Evolutionary conservation across 2,888 invertebrate genomes (phyloP), one percentile per base, ranked within the genome.

Genomic region (Augiades crinisus): DNA sequence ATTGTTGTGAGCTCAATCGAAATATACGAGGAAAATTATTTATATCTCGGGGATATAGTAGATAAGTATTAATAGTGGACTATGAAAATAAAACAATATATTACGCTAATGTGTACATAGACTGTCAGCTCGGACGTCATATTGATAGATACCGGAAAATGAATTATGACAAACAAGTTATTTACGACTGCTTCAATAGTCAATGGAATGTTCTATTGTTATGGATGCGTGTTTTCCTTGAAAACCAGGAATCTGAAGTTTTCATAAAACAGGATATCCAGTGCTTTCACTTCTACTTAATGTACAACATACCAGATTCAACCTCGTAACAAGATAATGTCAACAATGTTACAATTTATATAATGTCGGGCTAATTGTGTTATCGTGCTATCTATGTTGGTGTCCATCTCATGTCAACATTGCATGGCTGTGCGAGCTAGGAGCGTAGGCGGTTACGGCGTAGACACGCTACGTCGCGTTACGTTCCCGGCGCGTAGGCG

Each of bases 401-500:
- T 24, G n/a, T 5, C n/a, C 24, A 24, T 8, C 24, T 19, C 3
- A 24, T 24, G 24, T 5, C 24, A 30, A 30, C 10, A 30, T 5
- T 24, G 24, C 3, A 8, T n/a, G n/a, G 22, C 6, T 24, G 3
- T 10, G 10, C 30, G 30, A 30, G n/a, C 16, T 4, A n/a, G 30
- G 3, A 19, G 47, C 49, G 49, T 41, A 41, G 41, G 41, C 4
- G 43, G 41, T 22, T 50, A 50, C 49, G 43, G 27, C 49, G 49
- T 50, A 50, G 49, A 41, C 49, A 14, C 50, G 14, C 34, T 34
- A 24, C 49, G 49, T 13, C 4, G 22, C 33, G 40, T 16, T 27
- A 43, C 34, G 34, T 19, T 50, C 50, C 40, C 31, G 31, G 10
- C 38, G 34, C 50, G 50, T 43, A 50, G 50, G 34, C 50, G 43